Percentiles rank a stretch among this genome's conserved stretches.
phyloP scores from a whole-genome alignment of 2,797 vertebrate genomes.

The Simalia tracyae region DNA sequence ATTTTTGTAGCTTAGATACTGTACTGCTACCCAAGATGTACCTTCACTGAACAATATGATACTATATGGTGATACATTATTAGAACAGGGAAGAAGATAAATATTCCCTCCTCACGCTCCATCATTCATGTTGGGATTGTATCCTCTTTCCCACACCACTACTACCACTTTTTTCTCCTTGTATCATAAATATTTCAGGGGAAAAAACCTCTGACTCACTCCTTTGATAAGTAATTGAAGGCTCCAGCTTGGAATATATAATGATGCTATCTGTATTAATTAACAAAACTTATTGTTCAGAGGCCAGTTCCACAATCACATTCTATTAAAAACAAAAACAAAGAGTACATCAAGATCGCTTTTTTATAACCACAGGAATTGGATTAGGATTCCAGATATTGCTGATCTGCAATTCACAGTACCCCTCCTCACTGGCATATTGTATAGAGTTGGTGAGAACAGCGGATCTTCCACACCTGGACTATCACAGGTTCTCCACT shows the following conservation, averaged over 20 bases:
- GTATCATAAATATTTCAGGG: not conserved
- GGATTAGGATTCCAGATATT: not conserved
- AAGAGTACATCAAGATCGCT: not conserved
- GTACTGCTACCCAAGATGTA: not conserved
- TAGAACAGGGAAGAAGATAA: not conserved
- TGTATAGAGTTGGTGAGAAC: not conserved
- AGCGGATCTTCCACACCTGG: not conserved
- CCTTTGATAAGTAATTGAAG: not conserved
- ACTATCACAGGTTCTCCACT: not conserved
- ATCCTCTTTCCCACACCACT: too few relatives aligned
- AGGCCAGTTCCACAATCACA: not conserved
- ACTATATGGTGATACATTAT: not conserved
- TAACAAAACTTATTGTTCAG: not conserved
- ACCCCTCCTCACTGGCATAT: not conserved
- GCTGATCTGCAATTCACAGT: not conserved
- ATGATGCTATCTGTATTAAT: not conserved
- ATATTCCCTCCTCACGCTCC: not conserved
- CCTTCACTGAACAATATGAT: not conserved
- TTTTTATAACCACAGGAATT: not conserved
- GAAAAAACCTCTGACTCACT: not conserved
- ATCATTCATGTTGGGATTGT: not conserved
- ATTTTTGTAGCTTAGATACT: not conserved
- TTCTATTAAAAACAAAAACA: not conserved
- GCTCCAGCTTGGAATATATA: not conserved
- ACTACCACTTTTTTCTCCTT: not conserved